These are phyloP conservation scores for Coronaproctus castanopsis DNA, from an alignment of 2,888 invertebrate species.

Conservation along the genomic window DNA sequence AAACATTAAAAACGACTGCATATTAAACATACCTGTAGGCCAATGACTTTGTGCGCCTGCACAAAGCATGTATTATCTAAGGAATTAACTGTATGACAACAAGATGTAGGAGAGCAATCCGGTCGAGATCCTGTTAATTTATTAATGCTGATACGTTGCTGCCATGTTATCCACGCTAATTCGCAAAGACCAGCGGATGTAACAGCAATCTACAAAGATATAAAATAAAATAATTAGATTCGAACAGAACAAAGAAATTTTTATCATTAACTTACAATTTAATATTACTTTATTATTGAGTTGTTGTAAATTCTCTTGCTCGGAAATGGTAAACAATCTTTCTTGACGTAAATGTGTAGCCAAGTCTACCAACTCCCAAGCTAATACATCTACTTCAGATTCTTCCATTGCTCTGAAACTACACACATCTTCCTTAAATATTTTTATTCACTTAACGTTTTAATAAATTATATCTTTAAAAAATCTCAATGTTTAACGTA, in stretches of 20 bases:
- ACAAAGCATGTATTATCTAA: conserved; percentile 45
- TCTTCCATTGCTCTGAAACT: no score
- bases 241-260: background rate
- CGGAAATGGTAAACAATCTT: conserved; percentile 65
- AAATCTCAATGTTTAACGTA: no score
- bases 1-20: no score
- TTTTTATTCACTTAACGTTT: no score
- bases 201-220: conserved; percentile 28
- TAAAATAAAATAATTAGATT: background rate
- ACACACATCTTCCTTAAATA: no score
- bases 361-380: conserved; percentile 38
- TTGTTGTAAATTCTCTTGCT: conserved; percentile 57
- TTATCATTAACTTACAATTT: background rate
- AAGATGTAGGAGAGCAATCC: conserved; percentile 53
- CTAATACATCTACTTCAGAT: conserved; percentile 15
- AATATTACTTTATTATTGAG: conserved; percentile 45
- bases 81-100: conserved; percentile 47
- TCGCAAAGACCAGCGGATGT: conserved; percentile 40
- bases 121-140: conserved; percentile 50
- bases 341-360: conserved; percentile 57
- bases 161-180: conserved; percentile 69
- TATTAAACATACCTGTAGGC: conserved; percentile 69
- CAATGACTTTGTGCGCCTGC: conserved; percentile 62
- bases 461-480: no score
- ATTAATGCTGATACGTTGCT: conserved; percentile 63